Evolutionary conservation across 2,888 invertebrate genomes (phyloP).

Genomic region (Drosophila quinaria): DNA sequence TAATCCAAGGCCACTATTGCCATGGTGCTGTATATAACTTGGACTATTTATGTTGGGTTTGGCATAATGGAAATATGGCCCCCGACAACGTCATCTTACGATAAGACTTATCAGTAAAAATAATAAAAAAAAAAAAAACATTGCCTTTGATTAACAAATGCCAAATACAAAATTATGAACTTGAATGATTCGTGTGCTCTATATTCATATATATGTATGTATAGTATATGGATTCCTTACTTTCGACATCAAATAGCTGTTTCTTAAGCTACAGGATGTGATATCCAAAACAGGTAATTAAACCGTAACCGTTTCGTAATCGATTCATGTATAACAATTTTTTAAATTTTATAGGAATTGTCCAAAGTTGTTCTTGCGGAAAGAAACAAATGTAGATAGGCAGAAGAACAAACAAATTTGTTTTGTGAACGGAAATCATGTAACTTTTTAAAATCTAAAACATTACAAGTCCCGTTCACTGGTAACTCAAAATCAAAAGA

Average conservation of each 20-base stretch:
- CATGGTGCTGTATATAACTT: conserved; percentile 17
- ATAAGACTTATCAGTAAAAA: conserved; percentile 41
- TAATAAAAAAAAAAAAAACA: not conserved
- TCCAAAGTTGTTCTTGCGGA: too few relatives aligned
- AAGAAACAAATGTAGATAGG: too few relatives aligned
- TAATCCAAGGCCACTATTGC: conserved; percentile 18
- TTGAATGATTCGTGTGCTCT: not conserved
- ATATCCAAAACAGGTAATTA: too few relatives aligned
- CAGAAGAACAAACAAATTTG: too few relatives aligned
- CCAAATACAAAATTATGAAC: conserved; percentile 10
- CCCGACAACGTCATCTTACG: conserved; percentile 31
- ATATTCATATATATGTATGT: not conserved
- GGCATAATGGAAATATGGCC: not conserved
- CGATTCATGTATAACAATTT: not conserved
- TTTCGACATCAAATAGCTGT: not conserved
- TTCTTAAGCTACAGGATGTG: not conserved
- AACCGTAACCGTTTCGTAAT: not conserved
- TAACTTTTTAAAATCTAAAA: too few relatives aligned
- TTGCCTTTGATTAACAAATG: conserved; percentile 9
- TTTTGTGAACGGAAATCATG: too few relatives aligned
- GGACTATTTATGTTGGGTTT: conserved; percentile 3
- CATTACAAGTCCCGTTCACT: too few relatives aligned
- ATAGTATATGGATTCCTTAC: not conserved
- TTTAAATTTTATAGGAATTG: not conserved
- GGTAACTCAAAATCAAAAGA: too few relatives aligned